These are phyloP conservation scores for Pollenia amentaria DNA, from an alignment of 2,888 invertebrate species.

Conservation along the genomic window DNA sequence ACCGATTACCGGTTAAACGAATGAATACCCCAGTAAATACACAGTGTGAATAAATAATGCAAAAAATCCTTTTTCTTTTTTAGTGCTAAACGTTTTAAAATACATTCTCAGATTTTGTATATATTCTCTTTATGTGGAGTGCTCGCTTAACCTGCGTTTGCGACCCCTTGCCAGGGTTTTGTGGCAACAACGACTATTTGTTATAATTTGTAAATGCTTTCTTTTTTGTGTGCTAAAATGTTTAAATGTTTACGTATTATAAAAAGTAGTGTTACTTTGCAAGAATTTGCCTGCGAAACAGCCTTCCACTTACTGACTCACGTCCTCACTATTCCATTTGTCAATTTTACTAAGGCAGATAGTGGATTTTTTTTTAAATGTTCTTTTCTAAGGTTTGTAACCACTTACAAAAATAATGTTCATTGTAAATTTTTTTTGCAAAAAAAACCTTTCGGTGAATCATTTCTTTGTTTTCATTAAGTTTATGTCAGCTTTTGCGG, in stretches of 20 bases:
- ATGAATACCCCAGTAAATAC: too few relatives aligned
- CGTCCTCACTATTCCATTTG: conserved; percentile 38
- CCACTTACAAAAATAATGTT: conserved; percentile 7
- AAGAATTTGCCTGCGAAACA: not conserved
- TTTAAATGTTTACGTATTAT: not conserved
- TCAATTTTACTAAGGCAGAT: conserved; percentile 11
- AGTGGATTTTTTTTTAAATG: not conserved
- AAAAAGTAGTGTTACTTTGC: not conserved
- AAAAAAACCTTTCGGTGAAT: not conserved
- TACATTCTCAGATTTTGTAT: too few relatives aligned
- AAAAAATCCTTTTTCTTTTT: too few relatives aligned
- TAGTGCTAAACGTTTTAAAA: too few relatives aligned
- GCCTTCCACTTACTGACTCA: not conserved
- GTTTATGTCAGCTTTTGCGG: conserved; percentile 53
- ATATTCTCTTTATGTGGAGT: too few relatives aligned
- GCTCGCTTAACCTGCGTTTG: too few relatives aligned
- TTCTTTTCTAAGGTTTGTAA: conserved; percentile 20
- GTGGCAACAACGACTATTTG: conserved; percentile 10
- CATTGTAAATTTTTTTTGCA: not conserved
- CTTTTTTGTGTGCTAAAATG: not conserved
- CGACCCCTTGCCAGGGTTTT: not conserved
- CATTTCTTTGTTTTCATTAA: conserved; percentile 10
- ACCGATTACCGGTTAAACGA: too few relatives aligned
- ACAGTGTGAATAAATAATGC: too few relatives aligned
- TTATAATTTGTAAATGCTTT: conserved; percentile 31